Evolutionary conservation across 2,113 vertebrate genomes (phyloP), one percentile per base, ranked within the genome.

Genomic region (Heloderma charlesbogerti): DNA sequence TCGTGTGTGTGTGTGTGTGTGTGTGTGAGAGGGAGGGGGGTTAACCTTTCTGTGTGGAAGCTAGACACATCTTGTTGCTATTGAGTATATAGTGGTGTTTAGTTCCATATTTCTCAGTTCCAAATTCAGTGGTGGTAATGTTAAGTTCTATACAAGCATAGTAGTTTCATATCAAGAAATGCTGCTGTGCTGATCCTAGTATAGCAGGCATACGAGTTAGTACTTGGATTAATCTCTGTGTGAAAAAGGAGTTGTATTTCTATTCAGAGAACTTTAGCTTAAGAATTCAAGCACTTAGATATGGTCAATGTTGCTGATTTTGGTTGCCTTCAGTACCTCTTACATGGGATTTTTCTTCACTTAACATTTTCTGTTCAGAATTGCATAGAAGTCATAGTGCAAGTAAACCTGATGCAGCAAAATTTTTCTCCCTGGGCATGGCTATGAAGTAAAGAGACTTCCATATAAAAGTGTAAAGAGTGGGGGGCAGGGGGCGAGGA

Each of bases 1-100:
- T 92, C 91, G 84, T 87, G 87, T 79, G 25, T 79, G 18, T 67
- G 66, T 67, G 12, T n/a, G n/a, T n/a, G n/a, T n/a, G n/a, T n/a
- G n/a, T n/a, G n/a, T n/a, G n/a, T n/a, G n/a, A n/a, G n/a, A n/a
- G n/a, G 18, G 4, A 48, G 48, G 48, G 48, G 48, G 48, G 5
- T 7, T 80, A 34, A 34, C 1, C 34, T 60, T 57, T 3, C 51
- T n/a, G 7, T 22, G 15, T 81, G 51, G 51, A 45, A n/a, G 51
- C 34, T 81, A n/a, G 54, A 54, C 16, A 20, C n/a, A 20, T 10
- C 20, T n/a, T 57, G 2, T 82, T 29, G 34, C 7, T 51, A 1
- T 37, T 57, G 3, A 34, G 10, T 9, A 54, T 48, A 1, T 51
- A 54, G 51, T 34, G 13, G 78, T 80, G 51, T 80, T 34, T 80